These are phyloP conservation scores for Micrasema minimum DNA, from an alignment of 1,140 invertebrate genomes.

Conservation along the genomic window DNA sequence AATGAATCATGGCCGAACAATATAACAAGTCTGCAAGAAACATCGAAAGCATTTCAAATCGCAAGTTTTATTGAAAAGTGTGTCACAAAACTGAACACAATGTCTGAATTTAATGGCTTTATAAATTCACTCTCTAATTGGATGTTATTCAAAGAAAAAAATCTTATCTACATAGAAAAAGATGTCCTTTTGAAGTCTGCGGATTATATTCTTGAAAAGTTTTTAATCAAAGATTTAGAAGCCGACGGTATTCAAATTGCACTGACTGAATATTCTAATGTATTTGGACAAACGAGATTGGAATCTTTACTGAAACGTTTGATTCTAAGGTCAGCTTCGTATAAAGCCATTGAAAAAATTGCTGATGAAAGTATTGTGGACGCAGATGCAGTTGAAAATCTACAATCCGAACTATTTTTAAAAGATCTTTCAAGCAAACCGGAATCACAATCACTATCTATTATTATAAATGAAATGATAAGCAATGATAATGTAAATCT, in stretches of 20 bases:
- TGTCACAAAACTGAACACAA: constrained; percentile 58
- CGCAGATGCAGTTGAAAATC: constrained; percentile 55
- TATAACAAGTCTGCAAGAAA: constrained; percentile 58
- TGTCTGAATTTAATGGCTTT: constrained; percentile 16
- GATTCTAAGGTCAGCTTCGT: constrained; percentile 62
- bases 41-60: constrained; percentile 65
- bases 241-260: constrained; percentile 54
- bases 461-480: constrained; percentile 54
- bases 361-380: background rate
- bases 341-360: constrained; percentile 55
- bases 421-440: constrained; percentile 54
- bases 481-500: constrained; percentile 53
- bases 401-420: constrained; percentile 59
- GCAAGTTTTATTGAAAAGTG: constrained; percentile 65
- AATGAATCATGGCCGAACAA: constrained; percentile 61
- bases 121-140: constrained; percentile 25
- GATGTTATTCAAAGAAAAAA: constrained; percentile 27
- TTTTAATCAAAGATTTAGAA: constrained; percentile 55
- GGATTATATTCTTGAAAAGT: constrained; percentile 58
- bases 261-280: constrained; percentile 56
- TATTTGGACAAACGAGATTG: constrained; percentile 58
- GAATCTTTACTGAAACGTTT: constrained; percentile 60
- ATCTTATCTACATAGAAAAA: constrained; percentile 46
- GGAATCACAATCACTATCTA: constrained; percentile 40
- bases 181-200: constrained; percentile 55